These are phyloP conservation scores for Ornithoptera alexandrae DNA, from an alignment of 2,888 invertebrate species.

Conservation along the genomic window DNA sequence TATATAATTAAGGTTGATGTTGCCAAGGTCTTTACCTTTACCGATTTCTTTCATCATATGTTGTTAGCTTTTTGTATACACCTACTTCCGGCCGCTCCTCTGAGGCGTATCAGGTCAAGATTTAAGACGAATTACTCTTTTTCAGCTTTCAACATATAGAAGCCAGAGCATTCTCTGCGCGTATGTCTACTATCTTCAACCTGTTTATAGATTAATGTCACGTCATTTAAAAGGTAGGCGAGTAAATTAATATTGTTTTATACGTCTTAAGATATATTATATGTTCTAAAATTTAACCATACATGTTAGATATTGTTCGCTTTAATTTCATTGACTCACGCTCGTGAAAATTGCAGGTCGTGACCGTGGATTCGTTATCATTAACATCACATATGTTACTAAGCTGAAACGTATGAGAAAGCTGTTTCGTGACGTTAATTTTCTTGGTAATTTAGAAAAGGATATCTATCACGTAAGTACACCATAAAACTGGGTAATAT, in stretches of 20 bases:
- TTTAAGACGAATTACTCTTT: too few species aligned
- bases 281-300: conserved; percentile 1
- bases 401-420: conserved; percentile 16
- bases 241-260: not conserved
- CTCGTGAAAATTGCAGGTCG: conserved; percentile 19
- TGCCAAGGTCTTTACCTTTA: too few species aligned
- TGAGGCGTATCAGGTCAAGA: too few species aligned
- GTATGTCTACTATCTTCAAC: not conserved
- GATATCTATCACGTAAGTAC: not conserved
- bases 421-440: conserved; percentile 20
- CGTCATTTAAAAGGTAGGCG: too few species aligned
- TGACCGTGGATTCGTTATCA: conserved; percentile 11
- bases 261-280: not conserved
- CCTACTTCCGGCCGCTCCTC: too few species aligned
- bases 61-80: too few species aligned
- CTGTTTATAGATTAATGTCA: not conserved
- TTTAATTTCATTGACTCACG: conserved; percentile 20
- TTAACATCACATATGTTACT: conserved; percentile 19
- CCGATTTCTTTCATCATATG: too few species aligned
- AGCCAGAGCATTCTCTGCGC: not conserved
- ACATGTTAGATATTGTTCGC: not conserved
- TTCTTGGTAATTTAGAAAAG: conserved; percentile 10
- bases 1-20: too few species aligned
- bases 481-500: not conserved
- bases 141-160: not conserved